Conservation (phyloP, 2,888 invertebrate genomes). For the Adela reaumurella region DNA sequence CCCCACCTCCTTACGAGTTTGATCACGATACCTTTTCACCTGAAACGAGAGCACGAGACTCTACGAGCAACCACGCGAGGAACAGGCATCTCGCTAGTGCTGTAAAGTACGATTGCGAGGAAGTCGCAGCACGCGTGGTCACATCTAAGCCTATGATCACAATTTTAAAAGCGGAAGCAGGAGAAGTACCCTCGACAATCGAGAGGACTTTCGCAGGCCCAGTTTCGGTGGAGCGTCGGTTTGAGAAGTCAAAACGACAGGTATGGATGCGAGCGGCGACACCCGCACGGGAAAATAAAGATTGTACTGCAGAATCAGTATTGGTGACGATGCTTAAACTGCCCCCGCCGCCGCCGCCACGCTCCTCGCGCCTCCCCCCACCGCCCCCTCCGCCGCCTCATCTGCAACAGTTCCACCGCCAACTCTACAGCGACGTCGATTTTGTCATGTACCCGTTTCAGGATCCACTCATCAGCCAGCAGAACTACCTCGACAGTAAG, state of each 20-base stretch:
- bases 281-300: conserved; percentile 19
- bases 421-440: conserved; percentile 86
- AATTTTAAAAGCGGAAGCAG: conserved; percentile 73
- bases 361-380: conserved; percentile 63
- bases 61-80: conserved; percentile 60
- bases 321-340: conserved; percentile 60
- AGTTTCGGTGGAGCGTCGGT: conserved; percentile 46
- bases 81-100: too few relatives aligned
- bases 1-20: conserved; percentile 70
- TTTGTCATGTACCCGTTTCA: conserved; percentile 89
- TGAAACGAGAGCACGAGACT: conserved; percentile 17
- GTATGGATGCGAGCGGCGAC: conserved; percentile 19
- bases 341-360: conserved; percentile 50
- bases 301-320: conserved; percentile 50
- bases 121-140: conserved; percentile 72
- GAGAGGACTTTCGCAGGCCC: conserved; percentile 53
- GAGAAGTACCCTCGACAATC: conserved; percentile 61
- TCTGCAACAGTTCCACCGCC: conserved; percentile 84
- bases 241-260: conserved; percentile 47
- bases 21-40: conserved; percentile 56
- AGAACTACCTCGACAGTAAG: conserved; percentile 88
- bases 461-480: conserved; percentile 85
- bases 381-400: conserved; percentile 74
- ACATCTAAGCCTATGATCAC: conserved; percentile 74
- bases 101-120: conserved; percentile 53